Conservation (phyloP, 2,888 invertebrate genomes). For the Synanthedon formicaeformis region DNA sequence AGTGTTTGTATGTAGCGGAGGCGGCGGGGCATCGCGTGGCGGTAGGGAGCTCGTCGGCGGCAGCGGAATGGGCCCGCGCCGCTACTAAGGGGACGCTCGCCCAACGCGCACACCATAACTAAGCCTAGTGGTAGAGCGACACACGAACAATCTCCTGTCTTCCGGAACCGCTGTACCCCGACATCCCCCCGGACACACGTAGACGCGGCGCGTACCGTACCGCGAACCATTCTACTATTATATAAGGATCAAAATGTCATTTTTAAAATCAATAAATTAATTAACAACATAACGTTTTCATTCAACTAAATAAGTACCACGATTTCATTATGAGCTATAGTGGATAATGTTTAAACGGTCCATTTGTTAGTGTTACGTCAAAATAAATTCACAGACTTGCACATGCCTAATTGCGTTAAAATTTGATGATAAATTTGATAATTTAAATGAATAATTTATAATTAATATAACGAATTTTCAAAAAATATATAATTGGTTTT, state of each 20-base stretch:
- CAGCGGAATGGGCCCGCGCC: slow-evolving; percentile 52
- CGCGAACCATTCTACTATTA: slow-evolving; percentile 18
- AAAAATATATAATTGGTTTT: too few relatives aligned
- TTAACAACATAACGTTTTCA: slow-evolving; percentile 31
- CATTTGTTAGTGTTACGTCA: neutral
- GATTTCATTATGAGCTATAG: too few relatives aligned
- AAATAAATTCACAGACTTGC: neutral
- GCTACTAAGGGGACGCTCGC: slow-evolving; percentile 38
- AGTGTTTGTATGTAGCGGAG: slow-evolving; percentile 33
- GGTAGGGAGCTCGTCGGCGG: slow-evolving; percentile 33
- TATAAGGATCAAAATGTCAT: slow-evolving; percentile 29
- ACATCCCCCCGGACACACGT: slow-evolving; percentile 6
- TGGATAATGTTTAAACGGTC: too few relatives aligned
- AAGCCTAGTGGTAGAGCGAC: slow-evolving; percentile 5
- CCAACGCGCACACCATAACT: slow-evolving; percentile 2
- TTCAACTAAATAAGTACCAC: slow-evolving; percentile 21
- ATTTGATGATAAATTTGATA: too few relatives aligned
- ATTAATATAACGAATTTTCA: too few relatives aligned
- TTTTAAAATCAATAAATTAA: slow-evolving; percentile 36
- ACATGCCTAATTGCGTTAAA: too few relatives aligned
- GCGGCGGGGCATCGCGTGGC: slow-evolving; percentile 46
- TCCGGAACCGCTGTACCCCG: slow-evolving; percentile 7
- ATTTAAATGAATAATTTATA: too few relatives aligned
- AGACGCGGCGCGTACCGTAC: slow-evolving; percentile 8
- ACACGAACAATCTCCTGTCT: slow-evolving; percentile 16